Percentiles rank a stretch among this genome's conserved stretches.
Evolutionary conservation across 2,797 vertebrate species (phyloP).

Genomic region (Microchirus variegatus): DNA sequence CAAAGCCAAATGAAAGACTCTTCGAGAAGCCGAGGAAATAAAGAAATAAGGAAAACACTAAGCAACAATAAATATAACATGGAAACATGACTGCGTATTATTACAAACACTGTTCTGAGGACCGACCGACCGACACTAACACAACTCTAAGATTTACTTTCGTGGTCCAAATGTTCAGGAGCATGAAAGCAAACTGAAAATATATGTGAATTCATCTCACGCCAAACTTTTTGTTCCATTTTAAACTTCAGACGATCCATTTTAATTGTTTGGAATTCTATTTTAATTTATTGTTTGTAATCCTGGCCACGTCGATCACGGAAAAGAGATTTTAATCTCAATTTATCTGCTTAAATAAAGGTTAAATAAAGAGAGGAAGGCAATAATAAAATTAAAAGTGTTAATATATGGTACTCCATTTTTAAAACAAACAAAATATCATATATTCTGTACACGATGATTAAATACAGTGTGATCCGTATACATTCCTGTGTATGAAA

Average conservation of each 20-base stretch:
- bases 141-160: conserved; percentile 41
- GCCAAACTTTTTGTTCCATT: no score
- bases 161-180: conserved; percentile 41
- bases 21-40: conserved; percentile 30
- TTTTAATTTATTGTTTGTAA: no score
- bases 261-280: no score
- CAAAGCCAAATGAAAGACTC: not conserved
- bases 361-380: conserved; percentile 11
- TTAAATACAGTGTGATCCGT: conserved; percentile 82
- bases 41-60: conserved; percentile 32
- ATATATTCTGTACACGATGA: conserved; percentile 79
- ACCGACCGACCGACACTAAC: no score
- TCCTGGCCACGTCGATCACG: no score
- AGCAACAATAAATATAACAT: conserved; percentile 57
- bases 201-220: no score
- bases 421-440: conserved; percentile 59
- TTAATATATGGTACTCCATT: conserved; percentile 55
- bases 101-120: conserved; percentile 24
- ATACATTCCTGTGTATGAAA: conserved; percentile 80
- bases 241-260: no score
- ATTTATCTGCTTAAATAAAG: no score
- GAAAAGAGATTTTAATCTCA: no score
- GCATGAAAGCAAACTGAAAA: conserved; percentile 16
- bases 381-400: conserved; percentile 31
- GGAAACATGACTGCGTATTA: conserved; percentile 15